These are phyloP conservation scores for Heteromormyrus szaboi DNA, from an alignment of 2,797 vertebrate species.

Conservation along the genomic window DNA sequence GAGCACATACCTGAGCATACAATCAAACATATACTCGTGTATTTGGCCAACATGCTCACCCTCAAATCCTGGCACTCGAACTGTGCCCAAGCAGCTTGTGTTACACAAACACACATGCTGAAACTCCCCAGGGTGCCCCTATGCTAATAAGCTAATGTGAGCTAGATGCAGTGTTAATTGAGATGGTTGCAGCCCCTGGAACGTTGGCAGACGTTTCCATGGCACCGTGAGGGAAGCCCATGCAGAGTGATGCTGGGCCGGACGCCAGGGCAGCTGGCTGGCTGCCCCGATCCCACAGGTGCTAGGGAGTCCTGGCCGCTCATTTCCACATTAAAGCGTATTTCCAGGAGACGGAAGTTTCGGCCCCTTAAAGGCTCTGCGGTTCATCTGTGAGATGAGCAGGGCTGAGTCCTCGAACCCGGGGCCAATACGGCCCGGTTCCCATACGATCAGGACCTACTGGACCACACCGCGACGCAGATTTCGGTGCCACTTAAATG, in stretches of 20 bases:
- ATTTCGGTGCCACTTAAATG: not conserved
- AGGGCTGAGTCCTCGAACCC: not conserved
- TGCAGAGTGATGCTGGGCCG: not conserved
- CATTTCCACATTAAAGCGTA: not conserved
- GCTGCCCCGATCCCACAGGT: not conserved
- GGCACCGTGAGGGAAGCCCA: not conserved
- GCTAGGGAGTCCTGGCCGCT: not conserved
- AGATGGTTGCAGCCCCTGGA: not conserved
- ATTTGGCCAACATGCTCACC: not conserved
- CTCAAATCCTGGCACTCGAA: not conserved
- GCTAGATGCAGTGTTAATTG: constrained; percentile 1
- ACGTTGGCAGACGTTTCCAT: constrained; percentile 1
- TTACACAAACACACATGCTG: not conserved
- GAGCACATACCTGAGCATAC: not conserved
- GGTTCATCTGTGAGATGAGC: not conserved
- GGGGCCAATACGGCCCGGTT: not conserved
- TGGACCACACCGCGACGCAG: not conserved
- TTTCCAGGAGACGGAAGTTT: not conserved
- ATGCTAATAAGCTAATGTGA: not conserved
- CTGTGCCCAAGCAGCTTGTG: not conserved
- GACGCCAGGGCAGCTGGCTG: not conserved
- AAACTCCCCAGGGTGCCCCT: not conserved
- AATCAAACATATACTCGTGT: not conserved
- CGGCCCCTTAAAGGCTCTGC: not conserved
- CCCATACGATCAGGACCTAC: not conserved